phyloP scores from a whole-genome alignment of 1,140 invertebrate genomes.

The Ceratoteleas bidentatus region DNA sequence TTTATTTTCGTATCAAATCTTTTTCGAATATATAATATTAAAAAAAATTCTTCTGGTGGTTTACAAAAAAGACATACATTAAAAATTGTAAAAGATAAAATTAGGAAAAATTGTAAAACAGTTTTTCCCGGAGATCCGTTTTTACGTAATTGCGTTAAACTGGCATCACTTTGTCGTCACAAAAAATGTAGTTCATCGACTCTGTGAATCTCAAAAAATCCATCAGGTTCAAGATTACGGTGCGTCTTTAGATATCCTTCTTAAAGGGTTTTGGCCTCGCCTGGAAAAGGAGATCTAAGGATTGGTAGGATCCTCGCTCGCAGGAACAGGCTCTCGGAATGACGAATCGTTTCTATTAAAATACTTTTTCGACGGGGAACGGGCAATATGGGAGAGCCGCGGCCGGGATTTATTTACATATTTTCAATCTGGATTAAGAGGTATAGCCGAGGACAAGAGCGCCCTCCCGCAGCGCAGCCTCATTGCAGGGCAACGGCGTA shows the following conservation, averaged over 20 bases:
- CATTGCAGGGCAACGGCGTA: too few species aligned
- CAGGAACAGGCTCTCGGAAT: slow-evolving; percentile 71
- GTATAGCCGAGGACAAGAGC: slow-evolving; percentile 69
- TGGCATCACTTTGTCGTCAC: slow-evolving; percentile 8
- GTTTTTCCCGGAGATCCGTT: too few species aligned
- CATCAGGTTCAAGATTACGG: slow-evolving; percentile 49
- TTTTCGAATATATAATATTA: too few species aligned
- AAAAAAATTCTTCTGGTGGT: too few species aligned
- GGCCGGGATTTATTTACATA: slow-evolving; percentile 81
- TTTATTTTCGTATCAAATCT: too few species aligned
- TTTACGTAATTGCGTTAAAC: slow-evolving; percentile 12
- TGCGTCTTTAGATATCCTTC: slow-evolving; percentile 53
- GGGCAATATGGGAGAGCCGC: slow-evolving; percentile 74
- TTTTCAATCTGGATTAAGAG: slow-evolving; percentile 82
- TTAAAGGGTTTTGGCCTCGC: slow-evolving; percentile 61
- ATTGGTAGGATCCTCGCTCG: slow-evolving; percentile 58
- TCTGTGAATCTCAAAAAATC: slow-evolving; percentile 53
- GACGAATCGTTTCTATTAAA: slow-evolving; percentile 83
- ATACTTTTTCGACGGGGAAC: slow-evolving; percentile 81
- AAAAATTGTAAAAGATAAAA: too few species aligned
- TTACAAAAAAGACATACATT: too few species aligned
- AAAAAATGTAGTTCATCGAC: slow-evolving; percentile 58
- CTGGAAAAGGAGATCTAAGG: slow-evolving; percentile 59
- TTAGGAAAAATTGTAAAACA: too few species aligned
- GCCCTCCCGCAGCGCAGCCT: too few species aligned